These are phyloP conservation scores for Chironex yamaguchii DNA, from an alignment of 30 jellyfish, hydroid and myxozoan genomes.

Conservation along the genomic window DNA sequence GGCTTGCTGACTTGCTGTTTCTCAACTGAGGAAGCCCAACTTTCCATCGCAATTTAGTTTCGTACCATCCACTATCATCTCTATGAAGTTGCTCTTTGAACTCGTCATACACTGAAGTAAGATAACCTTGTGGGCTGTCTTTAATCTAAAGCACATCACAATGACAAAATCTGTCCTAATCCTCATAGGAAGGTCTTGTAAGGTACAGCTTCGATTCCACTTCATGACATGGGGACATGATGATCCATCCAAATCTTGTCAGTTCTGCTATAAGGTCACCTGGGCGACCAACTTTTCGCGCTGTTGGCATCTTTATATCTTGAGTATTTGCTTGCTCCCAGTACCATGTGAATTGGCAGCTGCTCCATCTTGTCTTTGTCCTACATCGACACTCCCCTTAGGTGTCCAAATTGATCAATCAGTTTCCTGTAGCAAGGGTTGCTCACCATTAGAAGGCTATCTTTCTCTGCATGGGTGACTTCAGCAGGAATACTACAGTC, in stretches of 20 bases:
- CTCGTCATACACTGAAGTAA: slow-evolving; percentile 52
- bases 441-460: slow-evolving; percentile 50
- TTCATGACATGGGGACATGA: slow-evolving; percentile 76
- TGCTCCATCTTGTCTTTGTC: slow-evolving; percentile 41
- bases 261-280: slow-evolving; percentile 81
- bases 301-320: slow-evolving; percentile 46
- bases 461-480: slow-evolving; percentile 36
- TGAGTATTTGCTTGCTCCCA: slow-evolving; percentile 70
- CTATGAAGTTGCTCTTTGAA: slow-evolving; percentile 62
- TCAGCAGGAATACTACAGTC: slow-evolving; percentile 26
- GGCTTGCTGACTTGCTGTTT: slow-evolving; percentile 40
- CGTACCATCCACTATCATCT: slow-evolving; percentile 60
- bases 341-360: slow-evolving; percentile 53
- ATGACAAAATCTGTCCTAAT: slow-evolving; percentile 69
- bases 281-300: slow-evolving; percentile 56
- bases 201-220: slow-evolving; percentile 18
- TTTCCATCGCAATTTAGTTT: slow-evolving; percentile 53
- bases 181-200: slow-evolving; percentile 59
- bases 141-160: slow-evolving; percentile 73
- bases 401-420: slow-evolving; percentile 50
- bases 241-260: slow-evolving; percentile 84
- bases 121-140: slow-evolving; percentile 76
- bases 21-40: slow-evolving; percentile 20
- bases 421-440: slow-evolving; percentile 61
- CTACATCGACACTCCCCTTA: slow-evolving; percentile 57